Conservation (phyloP, 2,113 vertebrate species). For the Erpornis zantholeuca region DNA sequence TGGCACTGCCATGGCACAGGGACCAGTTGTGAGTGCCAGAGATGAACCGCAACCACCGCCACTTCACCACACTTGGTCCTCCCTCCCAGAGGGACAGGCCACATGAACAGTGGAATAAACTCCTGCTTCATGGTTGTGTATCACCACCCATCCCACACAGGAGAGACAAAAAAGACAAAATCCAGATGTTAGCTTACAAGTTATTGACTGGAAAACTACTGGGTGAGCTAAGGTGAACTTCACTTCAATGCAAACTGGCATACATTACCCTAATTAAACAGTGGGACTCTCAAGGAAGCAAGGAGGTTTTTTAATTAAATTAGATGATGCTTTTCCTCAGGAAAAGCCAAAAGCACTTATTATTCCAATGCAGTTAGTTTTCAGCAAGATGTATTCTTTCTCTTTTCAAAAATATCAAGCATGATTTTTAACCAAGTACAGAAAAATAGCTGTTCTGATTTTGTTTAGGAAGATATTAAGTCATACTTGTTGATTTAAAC, state of each 20-base stretch:
- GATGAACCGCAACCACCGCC: background rate
- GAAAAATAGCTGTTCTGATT: background rate
- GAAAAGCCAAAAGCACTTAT: conserved; percentile 44
- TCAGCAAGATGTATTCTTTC: background rate
- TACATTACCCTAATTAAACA: conserved; percentile 36
- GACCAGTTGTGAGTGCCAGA: background rate
- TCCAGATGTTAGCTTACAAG: background rate
- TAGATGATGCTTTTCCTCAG: conserved; percentile 20
- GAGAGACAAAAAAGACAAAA: background rate
- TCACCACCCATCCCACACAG: background rate
- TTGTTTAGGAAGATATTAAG: background rate
- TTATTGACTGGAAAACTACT: background rate
- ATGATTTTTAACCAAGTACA: background rate
- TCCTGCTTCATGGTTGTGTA: background rate
- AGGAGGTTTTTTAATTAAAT: conserved; percentile 54
- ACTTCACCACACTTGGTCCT: background rate
- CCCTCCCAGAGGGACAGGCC: background rate
- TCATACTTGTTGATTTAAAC: background rate
- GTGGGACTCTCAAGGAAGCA: background rate
- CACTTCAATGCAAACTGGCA: conserved; percentile 1
- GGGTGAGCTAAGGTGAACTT: background rate
- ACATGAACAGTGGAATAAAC: background rate
- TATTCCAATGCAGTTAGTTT: conserved; percentile 14
- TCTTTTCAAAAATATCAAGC: background rate
- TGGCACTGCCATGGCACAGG: background rate